Evolutionary conservation across 2,797 vertebrate species (phyloP).

Genomic region (Nyctalus aviator): DNA sequence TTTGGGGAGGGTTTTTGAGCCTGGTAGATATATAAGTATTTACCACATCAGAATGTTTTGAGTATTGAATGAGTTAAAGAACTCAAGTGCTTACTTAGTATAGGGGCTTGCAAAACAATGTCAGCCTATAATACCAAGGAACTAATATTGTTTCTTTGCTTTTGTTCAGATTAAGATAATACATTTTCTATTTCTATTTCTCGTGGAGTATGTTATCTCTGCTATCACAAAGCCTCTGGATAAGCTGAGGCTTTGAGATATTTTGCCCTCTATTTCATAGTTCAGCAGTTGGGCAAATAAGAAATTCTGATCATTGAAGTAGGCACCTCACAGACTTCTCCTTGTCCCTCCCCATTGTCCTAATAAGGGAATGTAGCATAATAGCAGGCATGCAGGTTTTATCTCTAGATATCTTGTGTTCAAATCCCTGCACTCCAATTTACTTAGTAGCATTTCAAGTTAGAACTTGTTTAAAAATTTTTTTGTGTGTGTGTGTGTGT

Average conservation of each 20-base stretch:
- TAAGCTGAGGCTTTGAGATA: neutral
- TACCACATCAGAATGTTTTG: neutral
- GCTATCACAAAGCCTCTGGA: neutral
- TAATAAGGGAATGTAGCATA: neutral
- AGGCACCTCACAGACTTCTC: neutral
- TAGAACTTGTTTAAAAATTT: neutral
- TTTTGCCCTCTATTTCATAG: neutral
- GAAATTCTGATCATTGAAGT: neutral
- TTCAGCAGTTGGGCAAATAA: neutral
- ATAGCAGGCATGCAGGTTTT: no score
- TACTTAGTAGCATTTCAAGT: neutral
- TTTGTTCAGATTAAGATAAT: neutral
- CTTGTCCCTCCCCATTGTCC: neutral
- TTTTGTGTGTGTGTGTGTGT: no score
- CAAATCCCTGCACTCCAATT: neutral
- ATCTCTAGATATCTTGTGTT: neutral
- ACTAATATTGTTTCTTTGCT: neutral
- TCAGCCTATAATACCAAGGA: neutral
- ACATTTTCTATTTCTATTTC: neutral
- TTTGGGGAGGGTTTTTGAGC: neutral
- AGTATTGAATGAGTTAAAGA: neutral
- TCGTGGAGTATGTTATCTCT: neutral
- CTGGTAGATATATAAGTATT: neutral
- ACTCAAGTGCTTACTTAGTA: neutral
- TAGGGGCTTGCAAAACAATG: neutral